A percentile compares a stretch with the other conserved stretches of the same genome.
Conservation (phyloP, 2,888 invertebrate species). For the Furcula furcula region DNA sequence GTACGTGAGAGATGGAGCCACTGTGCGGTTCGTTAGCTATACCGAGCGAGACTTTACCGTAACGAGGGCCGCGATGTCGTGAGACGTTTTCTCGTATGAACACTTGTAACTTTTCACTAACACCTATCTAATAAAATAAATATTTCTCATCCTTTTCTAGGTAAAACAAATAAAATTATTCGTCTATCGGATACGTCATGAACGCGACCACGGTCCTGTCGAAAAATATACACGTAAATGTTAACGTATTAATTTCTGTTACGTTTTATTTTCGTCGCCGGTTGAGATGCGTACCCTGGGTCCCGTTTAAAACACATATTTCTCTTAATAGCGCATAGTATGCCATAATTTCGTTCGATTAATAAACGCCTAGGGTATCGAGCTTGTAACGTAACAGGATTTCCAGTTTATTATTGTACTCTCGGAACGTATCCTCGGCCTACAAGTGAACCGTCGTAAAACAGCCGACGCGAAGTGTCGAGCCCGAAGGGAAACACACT, state of each 20-base stretch:
- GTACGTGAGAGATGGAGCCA: neutral
- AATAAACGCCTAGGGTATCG: too few relatives aligned
- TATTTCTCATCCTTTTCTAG: slow-evolving; percentile 1
- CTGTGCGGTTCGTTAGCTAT: neutral
- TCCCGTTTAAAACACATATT: neutral
- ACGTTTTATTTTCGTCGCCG: neutral
- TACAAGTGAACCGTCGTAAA: too few relatives aligned
- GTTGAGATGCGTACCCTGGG: neutral
- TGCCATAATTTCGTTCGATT: too few relatives aligned
- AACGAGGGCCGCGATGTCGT: slow-evolving; percentile 12
- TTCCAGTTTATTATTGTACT: neutral
- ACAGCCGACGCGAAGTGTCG: too few relatives aligned
- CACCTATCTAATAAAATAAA: slow-evolving; percentile 13
- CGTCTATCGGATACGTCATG: neutral
- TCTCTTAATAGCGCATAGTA: too few relatives aligned
- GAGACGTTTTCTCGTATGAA: slow-evolving; percentile 13
- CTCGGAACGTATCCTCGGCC: too few relatives aligned
- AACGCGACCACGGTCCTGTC: slow-evolving; percentile 1
- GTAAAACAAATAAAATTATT: neutral
- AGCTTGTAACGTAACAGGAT: neutral
- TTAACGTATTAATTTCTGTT: neutral
- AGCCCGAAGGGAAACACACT: too few relatives aligned
- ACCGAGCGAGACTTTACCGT: slow-evolving; percentile 4
- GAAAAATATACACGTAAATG: slow-evolving; percentile 7
- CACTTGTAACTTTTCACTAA: slow-evolving; percentile 20